Evolutionary conservation across 2,113 vertebrate genomes (phyloP), one percentile per base, ranked within the genome.

Genomic region (Eubucco bourcierii): DNA sequence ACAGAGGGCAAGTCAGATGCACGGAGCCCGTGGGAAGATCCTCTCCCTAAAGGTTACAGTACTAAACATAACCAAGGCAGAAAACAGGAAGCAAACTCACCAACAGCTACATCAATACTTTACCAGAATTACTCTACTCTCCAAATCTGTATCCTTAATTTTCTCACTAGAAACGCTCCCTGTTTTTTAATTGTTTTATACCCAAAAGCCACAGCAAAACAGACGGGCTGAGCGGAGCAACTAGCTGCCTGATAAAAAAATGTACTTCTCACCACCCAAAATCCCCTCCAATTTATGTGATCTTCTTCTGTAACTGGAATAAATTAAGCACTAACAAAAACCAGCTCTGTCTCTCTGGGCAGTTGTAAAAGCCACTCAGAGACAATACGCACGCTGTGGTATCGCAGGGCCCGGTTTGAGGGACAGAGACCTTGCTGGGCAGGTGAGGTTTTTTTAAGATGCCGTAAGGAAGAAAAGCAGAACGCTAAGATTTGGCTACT

Each of bases 271-370:
- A 15, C 29, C 60, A 50, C 60, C 71, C 84, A 19, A 90, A 77
- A 79, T n/a, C 81, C 46, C 59, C 86, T 80, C 68, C 90, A 86
- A 79, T 79, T 90, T 79, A 90, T 37, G 15, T 56, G 87, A 90
- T 76, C 56, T 23, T 88, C 50, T 73, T 84, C 84, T 37, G 68
- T 4, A 92, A 81, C 1, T 17, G 52, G 77, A 91, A 95, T 79
- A 84, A 88, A 88, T 87, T 50, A 93, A 29, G n/a, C 39, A 4
- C 47, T 31, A 67, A 90, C 41, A 81, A 82, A 94, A 81, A 65
- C 83, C 88, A 33, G 82, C 83, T 67, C 65, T 80, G 84, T 76
- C 85, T 56, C 12, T 39, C 55, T 61, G 4, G 65, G 81, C 74
- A 27, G 59, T 10, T 16, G 55, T 8, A 65, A 50, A 33, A 86